Percentiles rank a stretch among this genome's conserved stretches.
phyloP scores from a whole-genome alignment of 2,797 vertebrate species.

The Balearica regulorum region DNA sequence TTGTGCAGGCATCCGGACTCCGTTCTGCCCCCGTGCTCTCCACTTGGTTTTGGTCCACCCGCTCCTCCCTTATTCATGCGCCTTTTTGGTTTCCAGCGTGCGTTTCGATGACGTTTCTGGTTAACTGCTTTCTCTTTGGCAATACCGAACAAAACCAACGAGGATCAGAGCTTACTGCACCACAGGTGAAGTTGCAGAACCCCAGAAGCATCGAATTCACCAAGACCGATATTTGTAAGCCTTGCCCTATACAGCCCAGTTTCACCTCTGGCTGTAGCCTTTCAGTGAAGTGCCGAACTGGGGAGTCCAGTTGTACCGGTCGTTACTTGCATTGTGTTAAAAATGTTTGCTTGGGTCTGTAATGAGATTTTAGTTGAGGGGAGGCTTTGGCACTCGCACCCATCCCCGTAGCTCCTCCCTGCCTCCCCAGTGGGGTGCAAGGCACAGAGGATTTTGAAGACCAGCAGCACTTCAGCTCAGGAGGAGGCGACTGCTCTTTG shows the following conservation, averaged over 20 bases:
- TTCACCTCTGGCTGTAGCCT: neutral
- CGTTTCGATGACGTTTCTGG: neutral
- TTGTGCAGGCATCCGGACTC: neutral
- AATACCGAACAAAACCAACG: neutral
- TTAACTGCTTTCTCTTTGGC: neutral
- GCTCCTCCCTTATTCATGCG: rapidly evolving
- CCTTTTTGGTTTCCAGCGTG: rapidly evolving
- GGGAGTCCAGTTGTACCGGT: neutral
- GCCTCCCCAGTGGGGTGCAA: neutral
- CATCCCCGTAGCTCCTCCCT: neutral
- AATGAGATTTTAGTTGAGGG: neutral
- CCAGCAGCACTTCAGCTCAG: neutral
- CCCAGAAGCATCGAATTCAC: neutral
- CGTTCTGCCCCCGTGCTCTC: rapidly evolving
- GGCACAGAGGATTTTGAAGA: neutral
- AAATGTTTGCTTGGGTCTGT: neutral
- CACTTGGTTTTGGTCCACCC: neutral
- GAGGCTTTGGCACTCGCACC: neutral
- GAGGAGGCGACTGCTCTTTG: neutral
- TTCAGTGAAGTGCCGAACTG: neutral
- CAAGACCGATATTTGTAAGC: neutral
- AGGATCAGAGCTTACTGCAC: neutral
- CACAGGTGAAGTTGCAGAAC: neutral
- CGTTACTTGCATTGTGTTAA: neutral
- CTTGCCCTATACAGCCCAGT: neutral